Evolutionary conservation across 2,113 vertebrate genomes (phyloP).

Genomic region (Echinops telfairi): DNA sequence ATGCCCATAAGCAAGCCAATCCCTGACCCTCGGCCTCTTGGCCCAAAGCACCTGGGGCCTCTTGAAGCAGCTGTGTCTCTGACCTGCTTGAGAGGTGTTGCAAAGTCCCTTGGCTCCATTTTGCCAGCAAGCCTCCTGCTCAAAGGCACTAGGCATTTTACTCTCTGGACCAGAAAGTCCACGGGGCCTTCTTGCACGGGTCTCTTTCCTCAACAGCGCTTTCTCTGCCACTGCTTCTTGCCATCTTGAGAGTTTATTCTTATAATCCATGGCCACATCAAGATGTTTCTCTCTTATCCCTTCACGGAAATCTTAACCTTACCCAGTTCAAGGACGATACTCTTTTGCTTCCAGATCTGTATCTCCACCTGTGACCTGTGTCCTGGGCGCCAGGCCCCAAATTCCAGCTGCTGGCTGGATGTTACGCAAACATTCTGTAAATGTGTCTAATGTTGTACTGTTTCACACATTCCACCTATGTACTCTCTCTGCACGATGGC

Average conservation of each 20-base stretch:
- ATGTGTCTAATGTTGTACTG: not conserved
- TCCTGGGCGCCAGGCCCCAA: not conserved
- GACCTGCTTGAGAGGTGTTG: too few species aligned
- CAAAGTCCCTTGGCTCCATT: too few species aligned
- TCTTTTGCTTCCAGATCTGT: conserved; percentile 31
- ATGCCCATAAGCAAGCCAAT: too few species aligned
- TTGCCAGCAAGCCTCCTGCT: too few species aligned
- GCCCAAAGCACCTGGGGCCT: too few species aligned
- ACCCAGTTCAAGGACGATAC: conserved; percentile 41
- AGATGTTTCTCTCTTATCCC: conserved; percentile 36
- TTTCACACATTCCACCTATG: not conserved
- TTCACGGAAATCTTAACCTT: conserved; percentile 31
- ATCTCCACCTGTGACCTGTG: not conserved
- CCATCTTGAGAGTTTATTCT: not conserved
- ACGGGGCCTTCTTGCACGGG: too few species aligned
- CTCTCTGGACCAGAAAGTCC: too few species aligned
- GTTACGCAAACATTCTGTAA: not conserved
- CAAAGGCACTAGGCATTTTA: too few species aligned
- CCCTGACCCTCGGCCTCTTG: too few species aligned
- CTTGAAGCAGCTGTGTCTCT: too few species aligned
- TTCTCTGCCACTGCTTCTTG: too few species aligned
- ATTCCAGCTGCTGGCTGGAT: not conserved
- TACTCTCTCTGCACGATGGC: not conserved
- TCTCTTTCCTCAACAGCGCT: too few species aligned
- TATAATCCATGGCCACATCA: not conserved